A percentile compares a stretch with the other conserved stretches of the same genome.
Conservation (phyloP, 2,797 vertebrate species). For the Gallinago stenura region DNA sequence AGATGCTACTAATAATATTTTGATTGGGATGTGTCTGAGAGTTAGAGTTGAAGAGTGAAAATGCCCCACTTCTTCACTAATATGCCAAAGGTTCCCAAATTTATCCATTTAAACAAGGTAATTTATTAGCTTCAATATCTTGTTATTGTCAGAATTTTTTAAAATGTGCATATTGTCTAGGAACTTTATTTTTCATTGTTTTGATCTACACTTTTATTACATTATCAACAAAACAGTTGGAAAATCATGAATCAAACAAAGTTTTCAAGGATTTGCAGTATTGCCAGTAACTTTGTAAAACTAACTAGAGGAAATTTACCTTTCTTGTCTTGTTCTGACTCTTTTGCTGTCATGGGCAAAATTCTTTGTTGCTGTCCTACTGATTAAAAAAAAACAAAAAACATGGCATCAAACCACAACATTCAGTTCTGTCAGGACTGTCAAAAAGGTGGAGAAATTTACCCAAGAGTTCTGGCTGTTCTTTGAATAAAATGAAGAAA, state of each 20-base stretch:
- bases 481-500: slow-evolving; percentile 37
- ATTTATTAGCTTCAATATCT: neutral
- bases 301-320: slow-evolving; percentile 34
- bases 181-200: neutral
- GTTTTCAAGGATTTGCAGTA: neutral
- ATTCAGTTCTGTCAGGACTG: slow-evolving; percentile 55
- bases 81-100: neutral
- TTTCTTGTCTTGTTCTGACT: slow-evolving; percentile 40
- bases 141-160: neutral
- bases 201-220: neutral
- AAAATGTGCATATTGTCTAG: neutral
- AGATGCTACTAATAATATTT: neutral
- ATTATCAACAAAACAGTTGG: neutral
- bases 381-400: slow-evolving; percentile 28
- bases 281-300: neutral
- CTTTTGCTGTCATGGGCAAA: slow-evolving; percentile 21
- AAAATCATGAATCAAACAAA: neutral
- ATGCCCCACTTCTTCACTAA: neutral
- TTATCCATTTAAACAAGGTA: neutral
- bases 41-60: neutral
- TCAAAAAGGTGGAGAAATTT: slow-evolving; percentile 54
- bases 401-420: slow-evolving; percentile 35
- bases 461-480: slow-evolving; percentile 27
- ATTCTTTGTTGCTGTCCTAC: slow-evolving; percentile 34
- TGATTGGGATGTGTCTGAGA: neutral